Percentiles rank a stretch among this genome's conserved stretches.
Evolutionary conservation across 2,888 invertebrate genomes (phyloP).

Genomic region (Caenorhabditis zanzibari): DNA sequence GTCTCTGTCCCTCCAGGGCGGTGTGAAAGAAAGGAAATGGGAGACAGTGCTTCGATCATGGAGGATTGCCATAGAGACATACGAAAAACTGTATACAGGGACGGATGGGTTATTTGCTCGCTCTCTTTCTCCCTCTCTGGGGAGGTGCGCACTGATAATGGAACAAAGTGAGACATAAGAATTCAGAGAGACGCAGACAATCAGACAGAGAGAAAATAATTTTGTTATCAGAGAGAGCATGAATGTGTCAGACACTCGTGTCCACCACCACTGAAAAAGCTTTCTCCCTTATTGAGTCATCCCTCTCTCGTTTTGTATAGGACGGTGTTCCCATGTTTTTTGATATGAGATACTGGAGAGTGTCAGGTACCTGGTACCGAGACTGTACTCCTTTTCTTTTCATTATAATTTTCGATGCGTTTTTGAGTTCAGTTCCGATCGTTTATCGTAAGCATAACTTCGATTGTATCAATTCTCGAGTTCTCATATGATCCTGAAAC

Average conservation of each 20-base stretch:
- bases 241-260: slow-evolving; percentile 26
- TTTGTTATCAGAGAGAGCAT: slow-evolving; percentile 28
- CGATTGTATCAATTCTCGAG: neutral
- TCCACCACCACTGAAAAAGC: slow-evolving; percentile 18
- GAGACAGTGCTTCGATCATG: slow-evolving; percentile 18
- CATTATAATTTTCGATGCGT: neutral
- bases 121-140: slow-evolving; percentile 24
- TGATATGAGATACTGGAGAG: slow-evolving; percentile 10
- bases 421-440: too few species aligned
- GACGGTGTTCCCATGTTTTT: slow-evolving; percentile 20
- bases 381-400: slow-evolving; percentile 4
- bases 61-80: slow-evolving; percentile 37
- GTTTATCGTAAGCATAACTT: neutral
- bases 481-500: too few species aligned
- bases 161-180: slow-evolving; percentile 31
- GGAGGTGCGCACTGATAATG: slow-evolving; percentile 45
- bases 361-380: slow-evolving; percentile 21
- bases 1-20: slow-evolving; percentile 43
- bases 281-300: slow-evolving; percentile 37
- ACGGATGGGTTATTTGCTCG: slow-evolving; percentile 48
- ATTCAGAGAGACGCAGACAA: slow-evolving; percentile 22
- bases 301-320: slow-evolving; percentile 18
- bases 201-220: slow-evolving; percentile 15
- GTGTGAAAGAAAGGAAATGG: slow-evolving; percentile 41
- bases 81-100: slow-evolving; percentile 43